Conservation (phyloP, 2,113 vertebrate genomes). For the Elaphurus davidianus region DNA sequence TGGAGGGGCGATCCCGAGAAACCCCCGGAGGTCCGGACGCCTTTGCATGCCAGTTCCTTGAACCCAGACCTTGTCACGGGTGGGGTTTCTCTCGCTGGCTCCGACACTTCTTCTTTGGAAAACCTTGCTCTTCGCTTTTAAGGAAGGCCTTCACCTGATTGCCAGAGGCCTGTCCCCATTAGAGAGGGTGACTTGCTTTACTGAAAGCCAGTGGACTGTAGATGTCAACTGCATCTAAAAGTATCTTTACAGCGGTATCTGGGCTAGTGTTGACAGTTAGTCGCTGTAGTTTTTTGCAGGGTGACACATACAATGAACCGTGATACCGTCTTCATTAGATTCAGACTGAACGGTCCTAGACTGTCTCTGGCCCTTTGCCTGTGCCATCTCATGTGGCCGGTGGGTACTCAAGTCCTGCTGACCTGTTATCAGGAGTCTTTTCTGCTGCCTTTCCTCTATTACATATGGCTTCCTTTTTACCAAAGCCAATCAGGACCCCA, state of each 20-base stretch:
- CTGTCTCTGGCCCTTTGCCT: neutral
- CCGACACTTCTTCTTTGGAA: neutral
- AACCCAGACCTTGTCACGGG: too few relatives aligned
- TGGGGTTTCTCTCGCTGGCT: too few relatives aligned
- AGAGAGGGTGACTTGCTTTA: neutral
- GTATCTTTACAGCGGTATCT: neutral
- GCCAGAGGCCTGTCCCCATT: neutral
- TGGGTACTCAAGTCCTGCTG: neutral
- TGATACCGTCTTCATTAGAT: neutral
- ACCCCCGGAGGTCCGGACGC: too few relatives aligned
- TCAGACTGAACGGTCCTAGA: neutral
- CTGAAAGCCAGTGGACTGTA: neutral
- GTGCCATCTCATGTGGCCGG: fast-evolving
- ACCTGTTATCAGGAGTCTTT: neutral
- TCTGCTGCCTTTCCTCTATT: neutral
- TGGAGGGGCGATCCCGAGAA: too few relatives aligned
- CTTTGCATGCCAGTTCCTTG: too few relatives aligned
- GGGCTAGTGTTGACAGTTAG: neutral
- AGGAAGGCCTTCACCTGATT: neutral
- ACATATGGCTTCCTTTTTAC: neutral
- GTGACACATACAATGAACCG: neutral
- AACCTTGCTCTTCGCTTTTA: neutral
- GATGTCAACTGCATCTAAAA: neutral
- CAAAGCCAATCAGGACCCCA: neutral
- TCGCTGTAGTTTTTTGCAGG: neutral